Base-by-base conservation (phyloP, 2,888 invertebrate genomes). In the Nebria brevicollis region DNA sequence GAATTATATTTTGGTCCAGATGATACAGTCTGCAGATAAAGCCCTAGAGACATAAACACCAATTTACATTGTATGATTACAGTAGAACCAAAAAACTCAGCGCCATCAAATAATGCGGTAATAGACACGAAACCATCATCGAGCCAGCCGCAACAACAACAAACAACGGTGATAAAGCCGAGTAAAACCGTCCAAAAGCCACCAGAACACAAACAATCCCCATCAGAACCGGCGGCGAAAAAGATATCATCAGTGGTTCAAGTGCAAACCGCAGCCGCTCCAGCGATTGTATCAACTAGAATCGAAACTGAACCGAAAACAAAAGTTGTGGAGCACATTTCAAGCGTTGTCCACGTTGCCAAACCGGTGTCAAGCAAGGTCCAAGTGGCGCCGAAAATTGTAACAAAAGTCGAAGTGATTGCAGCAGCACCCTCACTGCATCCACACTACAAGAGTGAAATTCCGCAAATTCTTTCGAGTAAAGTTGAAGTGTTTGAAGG, bases 291-390 rank as follows among this genome's bases (percentile, higher is more conserved):
- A 77, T 90, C 91, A 73, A 92, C 91, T 87, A 91, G 91, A 84
- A 87, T 89, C 10, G 92, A 93, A 11, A 89, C 92, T 8, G 91
- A 91, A 0, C 86, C 86, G 65, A 87, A 88, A 85, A 86, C 88
- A 15, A 87, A 88, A 82, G 85, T 87, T 43, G 84, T 88, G 64
- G 86, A 87, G 83, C 86, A 85, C 65, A 84, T 86, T 82, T 83
- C 86, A 13, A 86, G 84, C 75, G 84, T 90, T 5, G 90, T 90
- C 85, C 89, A 89, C 84, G 87, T 89, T 8, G 89, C 90, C n/a
- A 77, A 82, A 25, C 75, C 74, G n/a, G 77, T 81, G n/a, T 86
- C 87, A 20, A 88, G 88, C 77, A 87, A 87, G 84, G 87, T 88
- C 8, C 87, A 88, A 83, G 86, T 88, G 11, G 85, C 86, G 81